Evolutionary conservation across 2,113 vertebrate species (phyloP).

Genomic region (Craseonycteris thonglongyai): DNA sequence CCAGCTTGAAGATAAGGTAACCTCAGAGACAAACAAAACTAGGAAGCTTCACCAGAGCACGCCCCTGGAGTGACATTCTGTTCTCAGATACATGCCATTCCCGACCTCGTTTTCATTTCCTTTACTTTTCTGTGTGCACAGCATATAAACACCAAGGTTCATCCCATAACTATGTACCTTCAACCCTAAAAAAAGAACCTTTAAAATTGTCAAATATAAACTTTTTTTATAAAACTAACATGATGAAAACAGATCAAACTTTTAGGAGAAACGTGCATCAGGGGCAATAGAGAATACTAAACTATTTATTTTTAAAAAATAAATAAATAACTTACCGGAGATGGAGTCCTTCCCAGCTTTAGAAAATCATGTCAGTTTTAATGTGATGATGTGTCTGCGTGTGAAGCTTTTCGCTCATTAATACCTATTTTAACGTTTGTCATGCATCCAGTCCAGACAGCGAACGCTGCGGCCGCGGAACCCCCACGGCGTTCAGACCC

Average conservation of each 20-base stretch:
- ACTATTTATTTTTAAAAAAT: too few species aligned
- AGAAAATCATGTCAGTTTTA: neutral
- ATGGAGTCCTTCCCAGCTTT: neutral
- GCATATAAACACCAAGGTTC: neutral
- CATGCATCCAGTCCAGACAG: neutral
- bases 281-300: neutral
- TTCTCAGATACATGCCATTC: neutral
- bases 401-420: neutral
- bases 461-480: neutral
- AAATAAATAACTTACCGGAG: neutral
- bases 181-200: neutral
- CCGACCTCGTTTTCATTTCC: neutral
- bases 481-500: fast-evolving
- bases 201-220: neutral
- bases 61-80: neutral
- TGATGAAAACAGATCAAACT: neutral
- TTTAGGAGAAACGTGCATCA: neutral
- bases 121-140: neutral
- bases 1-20: neutral
- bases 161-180: neutral
- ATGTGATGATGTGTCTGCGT: neutral
- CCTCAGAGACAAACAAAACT: neutral
- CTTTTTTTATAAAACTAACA: neutral
- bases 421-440: neutral
- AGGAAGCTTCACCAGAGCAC: neutral